Evolutionary conservation across 2,888 invertebrate species (phyloP).

Genomic region (Sialis lutaria): DNA sequence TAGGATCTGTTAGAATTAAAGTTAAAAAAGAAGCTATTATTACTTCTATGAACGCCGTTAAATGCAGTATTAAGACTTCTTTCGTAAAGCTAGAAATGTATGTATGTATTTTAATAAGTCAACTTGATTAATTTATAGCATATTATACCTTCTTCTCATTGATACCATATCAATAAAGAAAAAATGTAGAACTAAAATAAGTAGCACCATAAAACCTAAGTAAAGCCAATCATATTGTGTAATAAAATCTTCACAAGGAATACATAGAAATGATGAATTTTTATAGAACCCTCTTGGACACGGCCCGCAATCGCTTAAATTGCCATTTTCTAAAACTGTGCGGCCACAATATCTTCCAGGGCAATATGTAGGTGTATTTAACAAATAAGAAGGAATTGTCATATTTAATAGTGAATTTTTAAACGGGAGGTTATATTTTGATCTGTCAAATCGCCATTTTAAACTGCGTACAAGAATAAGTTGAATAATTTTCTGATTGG

Average conservation of each 20-base stretch:
- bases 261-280: conserved; percentile 52
- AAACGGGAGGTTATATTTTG: background rate
- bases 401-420: background rate
- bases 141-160: conserved; percentile 45
- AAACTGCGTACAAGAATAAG: background rate
- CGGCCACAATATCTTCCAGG: conserved; percentile 78
- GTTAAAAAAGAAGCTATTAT: conserved; percentile 56
- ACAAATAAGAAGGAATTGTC: background rate
- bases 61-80: conserved; percentile 57
- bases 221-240: conserved; percentile 85
- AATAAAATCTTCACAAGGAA: conserved; percentile 55
- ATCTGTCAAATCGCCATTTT: background rate
- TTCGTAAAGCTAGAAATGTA: conserved; percentile 42
- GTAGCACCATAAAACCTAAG: conserved; percentile 81
- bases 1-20: conserved; percentile 64
- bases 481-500: conserved; percentile 2
- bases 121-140: conserved; percentile 2
- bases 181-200: conserved; percentile 79
- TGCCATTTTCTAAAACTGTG: conserved; percentile 41
- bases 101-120: conserved; percentile 3
- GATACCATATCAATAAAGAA: conserved; percentile 79
- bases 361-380: conserved; percentile 26
- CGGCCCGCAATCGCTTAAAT: conserved; percentile 68
- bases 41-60: conserved; percentile 72
- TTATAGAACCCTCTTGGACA: conserved; percentile 71